These are phyloP conservation scores for Pristionchus entomophagus DNA, from an alignment of 2,888 invertebrate species.

Conservation along the genomic window DNA sequence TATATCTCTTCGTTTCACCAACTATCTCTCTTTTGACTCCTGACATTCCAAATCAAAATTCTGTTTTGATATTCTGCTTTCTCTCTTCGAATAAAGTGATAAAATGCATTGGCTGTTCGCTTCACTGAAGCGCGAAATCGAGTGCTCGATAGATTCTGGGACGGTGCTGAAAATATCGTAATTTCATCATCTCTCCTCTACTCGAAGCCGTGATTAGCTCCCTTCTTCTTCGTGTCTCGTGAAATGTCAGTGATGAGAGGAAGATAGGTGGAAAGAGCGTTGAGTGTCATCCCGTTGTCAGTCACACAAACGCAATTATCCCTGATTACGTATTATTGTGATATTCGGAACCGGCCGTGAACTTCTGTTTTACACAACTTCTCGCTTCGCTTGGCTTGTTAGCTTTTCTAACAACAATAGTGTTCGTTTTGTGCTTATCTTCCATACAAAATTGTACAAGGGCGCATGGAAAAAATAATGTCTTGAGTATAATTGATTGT, in stretches of 20 bases:
- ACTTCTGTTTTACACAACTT: too few relatives aligned
- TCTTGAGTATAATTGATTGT: too few relatives aligned
- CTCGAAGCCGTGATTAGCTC: background rate
- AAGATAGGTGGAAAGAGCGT: background rate
- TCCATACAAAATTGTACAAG: too few relatives aligned
- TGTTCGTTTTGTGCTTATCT: too few relatives aligned
- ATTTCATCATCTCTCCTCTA: background rate
- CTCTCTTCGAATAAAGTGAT: too few relatives aligned
- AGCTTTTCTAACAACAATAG: too few relatives aligned
- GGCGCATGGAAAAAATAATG: too few relatives aligned
- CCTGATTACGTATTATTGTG: background rate
- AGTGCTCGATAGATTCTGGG: background rate
- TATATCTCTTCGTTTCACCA: too few relatives aligned
- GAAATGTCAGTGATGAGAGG: background rate
- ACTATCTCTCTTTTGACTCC: too few relatives aligned
- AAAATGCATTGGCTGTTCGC: background rate
- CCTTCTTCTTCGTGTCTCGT: too few relatives aligned
- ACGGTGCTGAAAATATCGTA: slow-evolving; percentile 3
- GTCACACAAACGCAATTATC: background rate
- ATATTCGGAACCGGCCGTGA: background rate
- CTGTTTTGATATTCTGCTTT: too few relatives aligned
- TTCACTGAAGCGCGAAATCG: background rate
- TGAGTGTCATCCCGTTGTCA: background rate
- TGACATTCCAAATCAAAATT: background rate
- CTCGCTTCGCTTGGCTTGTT: too few relatives aligned